These are phyloP conservation scores for Cyprinodon variegatus DNA, from an alignment of 2,113 vertebrate species.

Conservation along the genomic window DNA sequence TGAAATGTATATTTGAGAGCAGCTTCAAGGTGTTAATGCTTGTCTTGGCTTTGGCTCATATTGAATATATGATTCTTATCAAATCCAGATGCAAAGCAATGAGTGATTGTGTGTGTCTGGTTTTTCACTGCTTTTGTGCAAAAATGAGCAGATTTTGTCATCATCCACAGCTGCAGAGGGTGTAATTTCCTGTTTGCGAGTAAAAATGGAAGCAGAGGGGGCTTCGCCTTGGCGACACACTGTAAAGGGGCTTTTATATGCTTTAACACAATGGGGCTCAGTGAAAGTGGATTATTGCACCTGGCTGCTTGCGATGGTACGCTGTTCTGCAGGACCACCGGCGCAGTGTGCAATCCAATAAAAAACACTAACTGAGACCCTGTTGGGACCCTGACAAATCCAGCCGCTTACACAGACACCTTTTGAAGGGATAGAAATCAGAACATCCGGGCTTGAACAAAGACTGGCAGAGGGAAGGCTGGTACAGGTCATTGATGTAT, in stretches of 20 bases:
- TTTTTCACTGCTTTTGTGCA: neutral
- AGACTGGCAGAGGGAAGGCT: slow-evolving; percentile 6
- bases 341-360: slow-evolving; percentile 38
- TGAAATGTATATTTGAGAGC: slow-evolving; percentile 9
- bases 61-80: neutral
- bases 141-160: slow-evolving; percentile 3
- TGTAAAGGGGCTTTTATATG: slow-evolving; percentile 51
- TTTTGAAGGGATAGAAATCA: slow-evolving; percentile 44
- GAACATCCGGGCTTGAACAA: slow-evolving; percentile 24
- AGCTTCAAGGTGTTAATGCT: neutral
- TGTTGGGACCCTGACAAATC: slow-evolving; percentile 54
- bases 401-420: slow-evolving; percentile 43
- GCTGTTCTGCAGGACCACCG: slow-evolving; percentile 43
- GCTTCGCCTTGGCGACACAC: slow-evolving; percentile 28
- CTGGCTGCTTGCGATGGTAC: slow-evolving; percentile 40
- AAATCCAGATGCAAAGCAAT: neutral
- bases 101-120: neutral
- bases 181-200: slow-evolving; percentile 18
- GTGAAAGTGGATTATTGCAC: slow-evolving; percentile 63
- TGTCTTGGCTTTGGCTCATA: neutral
- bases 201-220: slow-evolving; percentile 19
- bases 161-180: slow-evolving; percentile 5
- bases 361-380: slow-evolving; percentile 36
- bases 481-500: slow-evolving; percentile 15
- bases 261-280: slow-evolving; percentile 45